These are phyloP conservation scores for Beroe ovata DNA, from an alignment of 37 sponge, comb jelly and placozoan species.

Conservation along the genomic window DNA sequence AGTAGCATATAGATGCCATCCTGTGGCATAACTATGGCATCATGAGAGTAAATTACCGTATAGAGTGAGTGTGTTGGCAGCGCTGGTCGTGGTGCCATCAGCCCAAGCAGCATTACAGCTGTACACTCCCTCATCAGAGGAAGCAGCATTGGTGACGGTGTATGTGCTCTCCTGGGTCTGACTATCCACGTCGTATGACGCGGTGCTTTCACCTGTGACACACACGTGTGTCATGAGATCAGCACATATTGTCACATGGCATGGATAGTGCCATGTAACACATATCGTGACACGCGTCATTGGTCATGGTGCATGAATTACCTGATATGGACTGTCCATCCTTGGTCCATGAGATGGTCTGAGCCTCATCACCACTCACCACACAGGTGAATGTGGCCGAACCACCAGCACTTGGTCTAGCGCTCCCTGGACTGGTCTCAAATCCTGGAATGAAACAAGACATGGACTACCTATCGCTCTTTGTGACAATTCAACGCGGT, in stretches of 20 bases:
- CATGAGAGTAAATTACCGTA: no score
- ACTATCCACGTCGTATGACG: not conserved
- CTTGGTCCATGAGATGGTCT: slow-evolving; percentile 3
- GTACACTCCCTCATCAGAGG: slow-evolving; percentile 2
- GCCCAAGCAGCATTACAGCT: not conserved
- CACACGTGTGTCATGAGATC: no score
- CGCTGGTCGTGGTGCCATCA: not conserved
- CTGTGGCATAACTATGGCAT: no score
- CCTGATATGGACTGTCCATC: not conserved
- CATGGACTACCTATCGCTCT: no score
- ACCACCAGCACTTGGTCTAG: not conserved
- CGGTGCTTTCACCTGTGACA: not conserved
- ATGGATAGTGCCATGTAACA: no score
- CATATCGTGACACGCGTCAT: no score
- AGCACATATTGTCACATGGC: no score
- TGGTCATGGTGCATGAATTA: no score
- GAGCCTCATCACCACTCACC: slow-evolving; percentile 33
- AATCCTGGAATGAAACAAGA: no score
- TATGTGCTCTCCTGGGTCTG: not conserved
- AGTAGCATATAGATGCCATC: no score
- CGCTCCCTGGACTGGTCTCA: not conserved
- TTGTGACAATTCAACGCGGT: no score
- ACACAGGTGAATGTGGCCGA: slow-evolving; percentile 48
- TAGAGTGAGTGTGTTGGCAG: not conserved
- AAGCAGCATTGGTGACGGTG: not conserved